Conservation (phyloP, 64 coral and sea anemone species). For the Dendronephthya gigantea region DNA sequence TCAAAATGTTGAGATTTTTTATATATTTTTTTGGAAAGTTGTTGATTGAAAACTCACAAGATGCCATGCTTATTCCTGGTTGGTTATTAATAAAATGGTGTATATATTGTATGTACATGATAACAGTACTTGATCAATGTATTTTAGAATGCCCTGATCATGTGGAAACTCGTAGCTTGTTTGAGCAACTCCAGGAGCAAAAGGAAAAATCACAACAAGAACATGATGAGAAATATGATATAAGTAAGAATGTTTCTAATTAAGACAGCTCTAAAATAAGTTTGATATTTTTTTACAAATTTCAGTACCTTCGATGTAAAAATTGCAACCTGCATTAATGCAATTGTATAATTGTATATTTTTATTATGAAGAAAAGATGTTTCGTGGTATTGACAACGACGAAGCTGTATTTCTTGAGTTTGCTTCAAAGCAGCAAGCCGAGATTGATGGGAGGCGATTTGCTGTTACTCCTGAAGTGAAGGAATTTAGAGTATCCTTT, state of each 20-base stretch:
- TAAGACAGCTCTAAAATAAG: no score
- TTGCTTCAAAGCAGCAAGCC: constrained; percentile 11
- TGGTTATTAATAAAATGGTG: no score
- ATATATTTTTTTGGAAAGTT: no score
- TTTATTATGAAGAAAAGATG: not conserved
- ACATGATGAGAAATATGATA: not conserved
- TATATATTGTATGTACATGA: no score
- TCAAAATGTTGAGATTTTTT: no score
- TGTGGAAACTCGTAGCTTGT: not conserved
- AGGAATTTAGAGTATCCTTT: constrained; percentile 18
- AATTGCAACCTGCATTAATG: no score
- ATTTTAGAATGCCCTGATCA: not conserved
- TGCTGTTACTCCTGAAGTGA: not conserved
- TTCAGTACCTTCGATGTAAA: no score
- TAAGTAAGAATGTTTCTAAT: no score
- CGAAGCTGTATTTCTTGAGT: constrained; percentile 5
- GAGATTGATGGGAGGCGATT: not conserved
- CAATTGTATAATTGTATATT: no score
- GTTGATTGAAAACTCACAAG: no score
- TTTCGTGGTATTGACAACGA: constrained; percentile 4
- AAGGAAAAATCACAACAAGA: constrained; percentile 14
- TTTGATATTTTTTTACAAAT: not conserved
- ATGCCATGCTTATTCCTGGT: no score
- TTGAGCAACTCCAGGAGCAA: constrained; percentile 1
- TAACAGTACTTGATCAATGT: no score